Percentiles rank a stretch among this genome's conserved stretches.
Conservation (phyloP, 2,888 invertebrate species). For the Sarcophaga caerulescens region DNA sequence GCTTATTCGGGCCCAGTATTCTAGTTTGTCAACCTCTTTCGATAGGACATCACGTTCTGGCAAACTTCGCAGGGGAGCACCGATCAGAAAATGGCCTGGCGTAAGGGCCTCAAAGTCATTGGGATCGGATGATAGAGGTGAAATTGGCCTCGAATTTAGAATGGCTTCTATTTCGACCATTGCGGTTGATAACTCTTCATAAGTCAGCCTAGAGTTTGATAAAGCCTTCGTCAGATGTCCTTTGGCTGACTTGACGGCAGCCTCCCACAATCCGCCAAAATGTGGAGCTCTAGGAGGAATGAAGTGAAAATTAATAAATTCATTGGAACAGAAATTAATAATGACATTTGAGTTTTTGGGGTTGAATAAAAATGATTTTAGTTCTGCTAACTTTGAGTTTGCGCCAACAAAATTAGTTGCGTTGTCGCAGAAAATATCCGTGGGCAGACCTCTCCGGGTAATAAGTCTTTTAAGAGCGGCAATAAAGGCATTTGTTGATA, state of each 20-base stretch:
- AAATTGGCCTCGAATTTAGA: constrained; percentile 39
- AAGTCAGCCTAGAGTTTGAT: constrained; percentile 18
- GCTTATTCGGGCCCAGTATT: constrained; percentile 22
- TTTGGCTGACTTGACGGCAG: constrained; percentile 41
- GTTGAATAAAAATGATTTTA: constrained; percentile 32
- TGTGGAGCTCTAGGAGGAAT: constrained; percentile 24
- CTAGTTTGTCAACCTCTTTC: background rate
- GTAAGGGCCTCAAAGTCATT: constrained; percentile 35
- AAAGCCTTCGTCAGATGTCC: background rate
- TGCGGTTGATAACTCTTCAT: constrained; percentile 19
- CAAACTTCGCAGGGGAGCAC: constrained; percentile 1
- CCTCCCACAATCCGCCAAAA: constrained; percentile 49
- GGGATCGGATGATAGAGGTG: constrained; percentile 27
- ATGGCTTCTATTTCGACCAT: constrained; percentile 24
- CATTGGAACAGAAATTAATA: constrained; percentile 28
- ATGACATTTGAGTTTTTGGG: constrained; percentile 24
- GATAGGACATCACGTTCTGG: constrained; percentile 29
- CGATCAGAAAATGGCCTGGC: constrained; percentile 29
- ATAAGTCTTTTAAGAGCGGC: constrained; percentile 30
- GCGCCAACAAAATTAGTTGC: constrained; percentile 23
- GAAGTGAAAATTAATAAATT: constrained; percentile 37
- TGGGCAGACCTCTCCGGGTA: constrained; percentile 28
- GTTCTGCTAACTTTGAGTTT: constrained; percentile 27
- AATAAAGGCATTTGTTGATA: background rate
- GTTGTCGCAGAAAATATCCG: constrained; percentile 22